Evolutionary conservation across 2,888 invertebrate genomes (phyloP).

Genomic region (Caenorhabditis angaria): DNA sequence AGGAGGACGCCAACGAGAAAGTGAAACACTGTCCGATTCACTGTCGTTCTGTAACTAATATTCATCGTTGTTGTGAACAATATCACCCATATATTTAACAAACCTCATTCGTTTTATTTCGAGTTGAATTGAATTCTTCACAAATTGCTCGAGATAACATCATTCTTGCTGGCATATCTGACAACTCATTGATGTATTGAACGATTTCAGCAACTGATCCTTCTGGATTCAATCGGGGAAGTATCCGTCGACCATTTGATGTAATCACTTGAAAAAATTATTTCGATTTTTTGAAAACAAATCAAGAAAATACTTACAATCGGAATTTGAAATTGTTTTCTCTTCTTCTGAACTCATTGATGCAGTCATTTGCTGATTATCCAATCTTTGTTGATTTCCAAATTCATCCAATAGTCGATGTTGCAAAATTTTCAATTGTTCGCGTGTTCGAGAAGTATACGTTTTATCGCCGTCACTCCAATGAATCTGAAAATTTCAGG

Average conservation of each 20-base stretch:
- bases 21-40: neutral
- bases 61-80: neutral
- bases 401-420: constrained; percentile 47
- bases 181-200: constrained; percentile 54
- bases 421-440: constrained; percentile 41
- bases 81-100: neutral
- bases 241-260: constrained; percentile 28
- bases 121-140: constrained; percentile 48
- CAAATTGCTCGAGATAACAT: constrained; percentile 49
- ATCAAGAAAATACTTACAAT: constrained; percentile 14
- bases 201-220: constrained; percentile 26
- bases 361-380: constrained; percentile 1
- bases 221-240: constrained; percentile 41
- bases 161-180: constrained; percentile 55
- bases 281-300: neutral
- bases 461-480: constrained; percentile 52
- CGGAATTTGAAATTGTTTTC: constrained; percentile 26
- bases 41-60: neutral
- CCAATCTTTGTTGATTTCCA: constrained; percentile 44
- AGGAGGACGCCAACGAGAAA: neutral
- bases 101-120: constrained; percentile 8
- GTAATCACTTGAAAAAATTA: neutral
- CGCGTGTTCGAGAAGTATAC: constrained; percentile 27
- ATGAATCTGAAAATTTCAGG: constrained; percentile 47
- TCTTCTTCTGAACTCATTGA: constrained; percentile 6